A percentile compares a stretch with the other conserved stretches of the same genome.
Conservation (phyloP, 2,797 vertebrate species). For the Alcedo atthis region DNA sequence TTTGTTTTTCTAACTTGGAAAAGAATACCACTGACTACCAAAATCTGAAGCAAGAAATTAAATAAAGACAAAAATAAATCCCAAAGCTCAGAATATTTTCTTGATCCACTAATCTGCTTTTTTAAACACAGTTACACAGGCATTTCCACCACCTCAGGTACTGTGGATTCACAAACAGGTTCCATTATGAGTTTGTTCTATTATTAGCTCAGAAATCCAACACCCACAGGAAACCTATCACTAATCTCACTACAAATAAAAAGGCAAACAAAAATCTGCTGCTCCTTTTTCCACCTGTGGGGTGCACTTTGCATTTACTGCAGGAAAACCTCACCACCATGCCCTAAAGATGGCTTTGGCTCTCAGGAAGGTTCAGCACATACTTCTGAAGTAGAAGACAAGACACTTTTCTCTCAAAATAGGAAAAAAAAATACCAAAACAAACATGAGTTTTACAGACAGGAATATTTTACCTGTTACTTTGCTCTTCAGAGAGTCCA, state of each 20-base stretch:
- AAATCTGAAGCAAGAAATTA: not conserved
- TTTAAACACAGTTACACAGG: not conserved
- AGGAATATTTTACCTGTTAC: conserved; percentile 77
- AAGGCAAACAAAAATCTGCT: not conserved
- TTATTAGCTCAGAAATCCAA: not conserved
- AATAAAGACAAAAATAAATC: not conserved
- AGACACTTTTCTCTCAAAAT: not conserved
- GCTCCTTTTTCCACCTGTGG: not conserved
- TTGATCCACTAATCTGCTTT: not conserved
- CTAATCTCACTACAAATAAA: not conserved
- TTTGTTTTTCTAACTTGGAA: not conserved
- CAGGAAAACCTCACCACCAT: not conserved
- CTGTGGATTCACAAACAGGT: not conserved
- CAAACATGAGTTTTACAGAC: not conserved
- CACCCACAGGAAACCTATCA: not conserved
- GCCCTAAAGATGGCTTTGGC: not conserved
- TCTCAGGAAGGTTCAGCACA: not conserved
- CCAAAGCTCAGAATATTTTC: not conserved
- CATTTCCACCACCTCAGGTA: not conserved
- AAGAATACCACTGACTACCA: not conserved
- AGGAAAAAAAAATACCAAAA: not conserved
- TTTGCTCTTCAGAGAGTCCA: conserved; percentile 76
- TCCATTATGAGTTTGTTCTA: not conserved
- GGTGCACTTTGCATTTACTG: not conserved
- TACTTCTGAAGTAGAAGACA: not conserved